phyloP scores from a whole-genome alignment of 2,797 vertebrate genomes.

The Potorous gilbertii region DNA sequence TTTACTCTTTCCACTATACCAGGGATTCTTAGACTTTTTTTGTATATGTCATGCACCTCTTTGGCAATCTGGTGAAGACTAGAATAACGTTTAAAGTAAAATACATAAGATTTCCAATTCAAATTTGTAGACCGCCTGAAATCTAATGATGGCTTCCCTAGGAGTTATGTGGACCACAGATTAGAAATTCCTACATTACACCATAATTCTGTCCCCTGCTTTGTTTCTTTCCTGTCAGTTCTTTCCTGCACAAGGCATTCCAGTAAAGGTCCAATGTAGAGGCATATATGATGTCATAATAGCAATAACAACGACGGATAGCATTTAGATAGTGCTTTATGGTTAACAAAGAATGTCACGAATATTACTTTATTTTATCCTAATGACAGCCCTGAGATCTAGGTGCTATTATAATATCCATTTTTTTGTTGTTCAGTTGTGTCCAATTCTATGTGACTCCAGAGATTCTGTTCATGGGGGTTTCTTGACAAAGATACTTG shows the following conservation, averaged over 20 bases:
- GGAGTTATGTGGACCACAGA: background rate
- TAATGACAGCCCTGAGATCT: background rate
- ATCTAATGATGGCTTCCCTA: background rate
- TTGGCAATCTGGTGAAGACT: background rate
- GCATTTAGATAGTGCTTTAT: background rate
- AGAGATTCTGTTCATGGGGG: background rate
- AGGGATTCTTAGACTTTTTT: background rate
- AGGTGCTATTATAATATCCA: background rate
- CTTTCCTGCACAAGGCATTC: background rate
- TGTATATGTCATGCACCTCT: background rate
- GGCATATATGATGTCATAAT: background rate
- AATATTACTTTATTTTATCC: background rate
- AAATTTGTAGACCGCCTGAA: background rate
- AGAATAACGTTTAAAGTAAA: background rate
- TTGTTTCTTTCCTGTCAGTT: background rate
- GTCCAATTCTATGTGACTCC: background rate
- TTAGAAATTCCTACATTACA: background rate
- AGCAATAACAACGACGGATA: background rate
- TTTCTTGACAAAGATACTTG: background rate
- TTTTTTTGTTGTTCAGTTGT: background rate
- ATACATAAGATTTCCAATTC: background rate
- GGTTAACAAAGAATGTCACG: background rate
- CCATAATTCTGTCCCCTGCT: background rate
- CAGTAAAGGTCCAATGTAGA: background rate
- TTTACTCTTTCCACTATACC: background rate